A percentile compares a stretch with the other conserved stretches of the same genome.
Evolutionary conservation across 2,888 invertebrate genomes (phyloP).

Genomic region (Agrotis clavis): DNA sequence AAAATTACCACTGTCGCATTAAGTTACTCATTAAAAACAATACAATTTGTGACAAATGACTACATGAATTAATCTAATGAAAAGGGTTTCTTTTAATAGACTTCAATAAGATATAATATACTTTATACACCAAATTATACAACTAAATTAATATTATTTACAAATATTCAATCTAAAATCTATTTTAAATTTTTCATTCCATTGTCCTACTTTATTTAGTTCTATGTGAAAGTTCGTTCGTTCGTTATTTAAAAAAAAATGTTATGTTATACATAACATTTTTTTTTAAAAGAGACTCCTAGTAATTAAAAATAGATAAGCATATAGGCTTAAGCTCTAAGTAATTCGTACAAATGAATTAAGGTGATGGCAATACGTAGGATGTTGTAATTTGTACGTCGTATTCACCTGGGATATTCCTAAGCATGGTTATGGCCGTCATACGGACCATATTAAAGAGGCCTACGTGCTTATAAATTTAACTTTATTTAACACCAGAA

Average conservation of each 20-base stretch:
- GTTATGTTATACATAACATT: too few species aligned
- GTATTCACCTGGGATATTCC: constrained; percentile 17
- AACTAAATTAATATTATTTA: too few species aligned
- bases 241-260: too few species aligned
- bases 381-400: background rate
- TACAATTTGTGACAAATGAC: background rate
- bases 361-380: background rate
- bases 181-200: too few species aligned
- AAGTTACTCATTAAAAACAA: constrained; percentile 1
- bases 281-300: background rate
- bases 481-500: too few species aligned
- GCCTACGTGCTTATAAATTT: background rate
- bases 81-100: background rate
- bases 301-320: too few species aligned
- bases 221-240: too few species aligned
- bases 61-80: background rate
- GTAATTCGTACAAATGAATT: background rate
- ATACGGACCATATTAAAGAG: constrained; percentile 1
- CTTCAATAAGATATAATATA: background rate
- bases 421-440: constrained; percentile 9
- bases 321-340: background rate
- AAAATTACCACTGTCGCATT: constrained; percentile 4
- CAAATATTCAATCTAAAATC: too few species aligned
- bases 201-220: too few species aligned
- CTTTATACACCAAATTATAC: too few species aligned